Percentiles rank a stretch among this genome's conserved stretches.
Conservation (phyloP, 2,113 vertebrate species). For the Bubo blakistoni region DNA sequence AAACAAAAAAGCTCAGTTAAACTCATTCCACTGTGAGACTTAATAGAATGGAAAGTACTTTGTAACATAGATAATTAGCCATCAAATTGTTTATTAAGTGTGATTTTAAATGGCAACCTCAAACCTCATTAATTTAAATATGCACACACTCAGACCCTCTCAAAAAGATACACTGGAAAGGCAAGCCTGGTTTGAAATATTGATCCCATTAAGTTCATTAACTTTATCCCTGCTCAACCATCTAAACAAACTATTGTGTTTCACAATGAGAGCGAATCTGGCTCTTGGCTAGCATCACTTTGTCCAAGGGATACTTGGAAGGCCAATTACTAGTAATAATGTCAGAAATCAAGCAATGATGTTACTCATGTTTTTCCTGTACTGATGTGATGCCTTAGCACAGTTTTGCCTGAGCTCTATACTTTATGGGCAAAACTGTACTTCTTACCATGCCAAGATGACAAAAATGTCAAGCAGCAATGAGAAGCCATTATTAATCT, state of each 20-base stretch:
- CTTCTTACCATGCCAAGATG: not conserved
- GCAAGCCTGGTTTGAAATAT: not conserved
- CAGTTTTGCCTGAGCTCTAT: not conserved
- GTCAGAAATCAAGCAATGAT: not conserved
- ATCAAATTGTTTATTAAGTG: not conserved
- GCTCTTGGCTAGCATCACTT: not conserved
- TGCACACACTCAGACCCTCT: not conserved
- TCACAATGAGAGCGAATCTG: not conserved
- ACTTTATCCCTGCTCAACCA: not conserved
- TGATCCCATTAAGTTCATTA: not conserved
- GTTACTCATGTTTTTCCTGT: not conserved
- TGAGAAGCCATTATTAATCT: not conserved
- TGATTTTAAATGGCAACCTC: not conserved
- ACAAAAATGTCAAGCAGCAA: not conserved
- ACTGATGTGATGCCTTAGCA: not conserved
- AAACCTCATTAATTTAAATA: not conserved
- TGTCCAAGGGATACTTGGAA: not conserved
- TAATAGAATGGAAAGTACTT: not conserved
- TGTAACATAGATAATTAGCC: not conserved
- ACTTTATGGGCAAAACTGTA: not conserved
- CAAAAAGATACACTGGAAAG: not conserved
- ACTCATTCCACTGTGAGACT: not conserved
- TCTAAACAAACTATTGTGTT: not conserved
- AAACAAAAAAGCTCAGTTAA: not conserved
- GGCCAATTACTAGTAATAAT: not conserved